Base-by-base conservation (phyloP, 2,113 vertebrate species). In the Numenius arquata region DNA sequence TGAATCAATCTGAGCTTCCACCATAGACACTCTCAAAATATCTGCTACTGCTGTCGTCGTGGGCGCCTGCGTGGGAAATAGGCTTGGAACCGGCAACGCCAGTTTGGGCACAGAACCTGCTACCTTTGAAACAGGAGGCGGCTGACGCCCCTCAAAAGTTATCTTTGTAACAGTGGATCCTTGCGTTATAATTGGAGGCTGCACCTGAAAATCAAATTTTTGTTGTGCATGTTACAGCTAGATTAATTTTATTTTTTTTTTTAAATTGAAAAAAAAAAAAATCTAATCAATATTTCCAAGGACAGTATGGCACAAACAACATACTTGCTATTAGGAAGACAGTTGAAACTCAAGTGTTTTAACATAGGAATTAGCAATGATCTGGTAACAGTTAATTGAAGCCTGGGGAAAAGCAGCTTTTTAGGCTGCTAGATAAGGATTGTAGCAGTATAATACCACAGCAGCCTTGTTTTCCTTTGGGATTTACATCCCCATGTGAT, bases 11-110 rank as follows among this genome's bases (percentile, higher is more conserved):
- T 99, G 99, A 52, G 99, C 99, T 98, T 99, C 99, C 98, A 99
- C 98, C 99, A 99, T 98, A 97, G 99, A 99, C 98, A 99, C 99
- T 98, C 99, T 99, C 97, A 99, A 98, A 97, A 99, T 99, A 98
- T 99, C 99, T 12, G 99, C 99, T 96, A 99, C 98, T 2, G 98
- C 98, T 72, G 99, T 94, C 97, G 99, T 99, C 86, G 96, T 98
- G 17, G 98, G 96, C 32, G 98, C 89, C 76, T 98, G 96, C 82
- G 91, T 89, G 61, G 98, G 98, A 92, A 97, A 98, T 76, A 98
- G 96, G 97, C 97, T 98, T 66, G 98, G 98, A 95, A 98, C 98
- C 12, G 98, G 98, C 91, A 97, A 96, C 17, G 98, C 97, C 96
- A 98, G 96, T 93, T 98, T 98, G 90, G 98, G 98, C 34, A 98